Evolutionary conservation across 2,888 invertebrate genomes (phyloP), one percentile per base, ranked within the genome.

Genomic region (Galeopsomyia nigrocyanea): DNA sequence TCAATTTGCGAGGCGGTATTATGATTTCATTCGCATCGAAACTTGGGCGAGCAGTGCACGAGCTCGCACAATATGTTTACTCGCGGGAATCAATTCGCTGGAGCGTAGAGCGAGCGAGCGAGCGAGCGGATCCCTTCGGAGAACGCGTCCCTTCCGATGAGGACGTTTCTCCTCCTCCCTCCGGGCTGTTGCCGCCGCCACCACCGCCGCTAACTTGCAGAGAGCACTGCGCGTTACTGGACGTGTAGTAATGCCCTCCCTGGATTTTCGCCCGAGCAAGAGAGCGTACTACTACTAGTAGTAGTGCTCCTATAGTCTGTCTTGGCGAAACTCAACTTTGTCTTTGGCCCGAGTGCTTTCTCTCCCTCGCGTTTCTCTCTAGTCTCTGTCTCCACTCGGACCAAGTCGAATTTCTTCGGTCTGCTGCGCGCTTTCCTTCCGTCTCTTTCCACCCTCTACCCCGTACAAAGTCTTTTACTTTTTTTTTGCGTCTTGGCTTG

Each of bases 21-120:
- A 76, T 77, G 76, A 76, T 77, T 76, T 77, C 75, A 77, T 76
- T 77, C 75, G 74, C 74, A 70, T 76, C 75, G 71, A 75, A 77
- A 77, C 77, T 76, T 74, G 74, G 3, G 51, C 68, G 39, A 39
- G 39, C 51, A n/a, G 53, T 51, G 68, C 50, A 3, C 13, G 39
- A 39, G 75, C 62, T 26, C 26, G 64, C 77, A 77, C 77, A 77
- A 77, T 77, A 77, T 77, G 77, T 77, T 76, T 73, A 75, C 77
- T 73, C 77, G 70, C 74, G 76, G 76, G 76, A 77, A 77, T 76
- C 77, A 74, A 77, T 75, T 76, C 76, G 73, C 71, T 67, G 71
- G 73, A 74, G 71, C 73, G 75, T 68, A 47, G n/a, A 26, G 71
- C 65, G 31, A 17, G 60, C 16, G 66, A 60, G 55, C 51, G 31